Conservation (phyloP, 1,140 invertebrate species). For the Drosophila orosa region DNA sequence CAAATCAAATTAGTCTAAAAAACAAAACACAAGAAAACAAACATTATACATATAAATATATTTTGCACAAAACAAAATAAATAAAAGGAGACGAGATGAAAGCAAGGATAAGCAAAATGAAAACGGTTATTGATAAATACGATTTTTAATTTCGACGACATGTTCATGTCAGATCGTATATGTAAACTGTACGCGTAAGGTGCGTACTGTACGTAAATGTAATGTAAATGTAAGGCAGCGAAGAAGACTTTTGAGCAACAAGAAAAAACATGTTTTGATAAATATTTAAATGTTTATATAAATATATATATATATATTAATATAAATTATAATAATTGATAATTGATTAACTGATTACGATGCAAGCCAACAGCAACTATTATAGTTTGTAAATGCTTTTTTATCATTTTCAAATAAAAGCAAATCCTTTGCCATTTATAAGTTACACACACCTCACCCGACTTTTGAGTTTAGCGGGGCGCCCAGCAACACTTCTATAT, state of each 20-base stretch:
- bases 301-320: constrained; percentile 60
- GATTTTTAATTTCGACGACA: constrained; percentile 50
- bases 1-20: constrained; percentile 80
- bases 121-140: constrained; percentile 73
- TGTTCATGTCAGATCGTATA: constrained; percentile 51
- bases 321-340: constrained; percentile 68
- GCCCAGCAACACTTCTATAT: constrained; percentile 44
- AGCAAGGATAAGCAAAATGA: constrained; percentile 23
- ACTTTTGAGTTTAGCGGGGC: constrained; percentile 63
- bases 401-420: constrained; percentile 80
- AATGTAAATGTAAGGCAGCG: constrained; percentile 78
- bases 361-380: constrained; percentile 80
- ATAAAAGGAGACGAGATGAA: not conserved
- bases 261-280: constrained; percentile 82
- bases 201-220: constrained; percentile 48
- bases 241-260: constrained; percentile 81
- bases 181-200: constrained; percentile 24
- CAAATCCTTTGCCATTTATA: constrained; percentile 78
- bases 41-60: constrained; percentile 55
- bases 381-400: constrained; percentile 82
- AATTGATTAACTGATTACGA: constrained; percentile 71
- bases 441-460: constrained; percentile 64
- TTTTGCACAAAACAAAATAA: constrained; percentile 69
- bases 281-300: constrained; percentile 81
- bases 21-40: constrained; percentile 19